Percentiles rank a stretch among this genome's conserved stretches.
These are phyloP conservation scores for Anthonomus grandis DNA, from an alignment of 1,140 invertebrate species.

Conservation along the genomic window DNA sequence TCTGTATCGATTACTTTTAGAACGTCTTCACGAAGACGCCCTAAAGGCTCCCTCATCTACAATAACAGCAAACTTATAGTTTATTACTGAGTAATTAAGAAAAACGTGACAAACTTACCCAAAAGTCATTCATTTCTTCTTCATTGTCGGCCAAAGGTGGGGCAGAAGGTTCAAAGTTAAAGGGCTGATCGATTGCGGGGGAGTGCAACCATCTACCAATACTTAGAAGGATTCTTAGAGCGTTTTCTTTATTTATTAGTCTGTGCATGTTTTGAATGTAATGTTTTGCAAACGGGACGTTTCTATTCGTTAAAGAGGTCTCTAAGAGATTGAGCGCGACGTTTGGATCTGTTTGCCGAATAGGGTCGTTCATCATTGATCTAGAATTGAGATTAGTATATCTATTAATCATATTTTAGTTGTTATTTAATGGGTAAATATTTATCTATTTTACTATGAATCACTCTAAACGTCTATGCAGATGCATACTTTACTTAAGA, in stretches of 20 bases:
- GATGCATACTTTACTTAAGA: neutral
- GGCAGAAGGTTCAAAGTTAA: conserved; percentile 42
- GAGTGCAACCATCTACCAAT: conserved; percentile 34
- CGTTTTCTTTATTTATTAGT: conserved; percentile 37
- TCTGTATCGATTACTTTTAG: conserved; percentile 43
- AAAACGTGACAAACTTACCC: conserved; percentile 24
- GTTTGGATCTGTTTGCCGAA: conserved; percentile 35
- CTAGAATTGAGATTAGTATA: conserved; percentile 27
- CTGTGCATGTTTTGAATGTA: conserved; percentile 41
- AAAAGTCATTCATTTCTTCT: conserved; percentile 36
- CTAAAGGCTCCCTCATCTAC: conserved; percentile 32
- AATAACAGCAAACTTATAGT: neutral
- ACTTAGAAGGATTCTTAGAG: conserved; percentile 35
- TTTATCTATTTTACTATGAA: neutral
- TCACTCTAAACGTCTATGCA: neutral
- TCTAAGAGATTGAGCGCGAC: conserved; percentile 38
- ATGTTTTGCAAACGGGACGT: conserved; percentile 43
- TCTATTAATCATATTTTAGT: neutral
- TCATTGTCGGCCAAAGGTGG: conserved; percentile 44
- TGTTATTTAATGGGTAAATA: neutral
- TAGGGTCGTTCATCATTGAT: conserved; percentile 40
- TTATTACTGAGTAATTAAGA: neutral
- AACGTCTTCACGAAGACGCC: conserved; percentile 41
- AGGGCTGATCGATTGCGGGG: conserved; percentile 24
- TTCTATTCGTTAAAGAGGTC: conserved; percentile 39